These are phyloP conservation scores for Edolisoma coerulescens DNA, from an alignment of 2,113 vertebrate genomes.

Conservation along the genomic window DNA sequence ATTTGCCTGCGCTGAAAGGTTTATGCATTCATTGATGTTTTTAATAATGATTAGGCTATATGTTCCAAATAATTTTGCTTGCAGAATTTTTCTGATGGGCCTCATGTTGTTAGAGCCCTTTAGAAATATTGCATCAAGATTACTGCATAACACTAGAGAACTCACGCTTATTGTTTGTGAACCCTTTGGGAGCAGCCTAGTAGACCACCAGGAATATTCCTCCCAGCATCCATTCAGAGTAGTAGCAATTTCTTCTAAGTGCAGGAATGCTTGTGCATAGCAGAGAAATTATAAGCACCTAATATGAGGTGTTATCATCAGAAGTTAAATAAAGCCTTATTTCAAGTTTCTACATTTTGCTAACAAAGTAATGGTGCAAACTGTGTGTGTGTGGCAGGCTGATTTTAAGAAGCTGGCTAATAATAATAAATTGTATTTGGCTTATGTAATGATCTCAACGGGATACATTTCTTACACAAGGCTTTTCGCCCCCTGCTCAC, in stretches of 20 bases:
- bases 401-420: background rate
- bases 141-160: background rate
- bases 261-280: background rate
- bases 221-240: background rate
- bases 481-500: rapidly evolving
- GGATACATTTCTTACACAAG: background rate
- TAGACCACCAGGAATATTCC: background rate
- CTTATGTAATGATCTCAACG: background rate
- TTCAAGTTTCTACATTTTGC: background rate
- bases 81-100: background rate
- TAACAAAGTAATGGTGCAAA: background rate
- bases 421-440: background rate
- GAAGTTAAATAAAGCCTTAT: background rate
- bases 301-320: background rate
- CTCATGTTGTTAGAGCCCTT: background rate
- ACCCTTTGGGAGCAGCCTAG: background rate
- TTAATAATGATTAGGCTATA: background rate
- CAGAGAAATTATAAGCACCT: background rate
- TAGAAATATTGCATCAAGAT: background rate
- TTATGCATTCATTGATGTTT: background rate
- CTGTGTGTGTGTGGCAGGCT: background rate
- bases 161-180: rapidly evolving
- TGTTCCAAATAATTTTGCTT: background rate
- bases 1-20: background rate
- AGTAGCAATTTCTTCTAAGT: background rate